Conservation (phyloP, 2,888 invertebrate species). For the Lymantria dispar region DNA sequence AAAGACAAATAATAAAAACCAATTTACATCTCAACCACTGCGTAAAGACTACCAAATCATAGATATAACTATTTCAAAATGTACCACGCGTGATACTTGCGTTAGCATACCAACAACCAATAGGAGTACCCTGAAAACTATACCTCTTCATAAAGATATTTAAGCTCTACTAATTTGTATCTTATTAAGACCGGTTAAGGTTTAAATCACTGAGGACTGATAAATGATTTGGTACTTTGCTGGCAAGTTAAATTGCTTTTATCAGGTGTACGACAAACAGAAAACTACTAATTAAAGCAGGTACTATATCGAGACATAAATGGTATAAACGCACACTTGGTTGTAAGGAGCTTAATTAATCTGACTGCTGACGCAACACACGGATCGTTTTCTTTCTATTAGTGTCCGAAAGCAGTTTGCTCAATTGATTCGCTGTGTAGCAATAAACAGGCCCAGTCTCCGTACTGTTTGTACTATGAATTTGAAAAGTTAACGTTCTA, state of each 20-base stretch:
- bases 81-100: slow-evolving; percentile 69
- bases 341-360: slow-evolving; percentile 76
- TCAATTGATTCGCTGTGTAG: slow-evolving; percentile 69
- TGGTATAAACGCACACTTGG: slow-evolving; percentile 57
- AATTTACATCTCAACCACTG: slow-evolving; percentile 68
- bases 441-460: slow-evolving; percentile 59
- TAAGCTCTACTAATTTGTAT: slow-evolving; percentile 45
- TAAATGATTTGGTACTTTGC: slow-evolving; percentile 46
- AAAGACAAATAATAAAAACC: slow-evolving; percentile 74
- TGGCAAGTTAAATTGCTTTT: slow-evolving; percentile 71
- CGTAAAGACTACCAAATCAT: slow-evolving; percentile 74
- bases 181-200: slow-evolving; percentile 47
- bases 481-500: slow-evolving; percentile 70
- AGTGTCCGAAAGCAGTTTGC: slow-evolving; percentile 66
- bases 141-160: slow-evolving; percentile 55
- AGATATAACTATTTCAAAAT: slow-evolving; percentile 74
- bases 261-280: slow-evolving; percentile 73
- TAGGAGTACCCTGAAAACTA: slow-evolving; percentile 60
- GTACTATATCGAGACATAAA: slow-evolving; percentile 61
- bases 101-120: slow-evolving; percentile 69
- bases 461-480: slow-evolving; percentile 66
- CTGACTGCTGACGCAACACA: slow-evolving; percentile 61
- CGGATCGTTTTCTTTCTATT: slow-evolving; percentile 69
- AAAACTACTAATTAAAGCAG: slow-evolving; percentile 76
- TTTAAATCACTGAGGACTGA: slow-evolving; percentile 39